These are phyloP conservation scores for Apostichopus leukothele DNA, from an alignment of 53 echinoderm and acorn worm species.

Conservation along the genomic window DNA sequence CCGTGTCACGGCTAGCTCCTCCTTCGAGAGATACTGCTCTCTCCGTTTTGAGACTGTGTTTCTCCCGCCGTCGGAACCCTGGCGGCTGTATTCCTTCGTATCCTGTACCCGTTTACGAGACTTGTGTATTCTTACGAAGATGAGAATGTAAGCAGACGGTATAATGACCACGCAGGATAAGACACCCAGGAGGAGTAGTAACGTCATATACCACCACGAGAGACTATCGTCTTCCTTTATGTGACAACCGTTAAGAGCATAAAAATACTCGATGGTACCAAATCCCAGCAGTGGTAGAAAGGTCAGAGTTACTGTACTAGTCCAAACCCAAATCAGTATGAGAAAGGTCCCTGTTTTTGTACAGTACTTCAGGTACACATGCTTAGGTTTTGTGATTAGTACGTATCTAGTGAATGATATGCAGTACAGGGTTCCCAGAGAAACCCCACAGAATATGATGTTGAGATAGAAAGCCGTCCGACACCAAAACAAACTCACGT, in stretches of 20 bases:
- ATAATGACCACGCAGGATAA: slow-evolving; percentile 37
- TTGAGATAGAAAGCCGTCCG: slow-evolving; percentile 51
- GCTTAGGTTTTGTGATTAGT: slow-evolving; percentile 40
- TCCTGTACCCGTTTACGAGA: slow-evolving; percentile 40
- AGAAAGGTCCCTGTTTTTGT: neutral
- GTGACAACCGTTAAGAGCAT: slow-evolving; percentile 11
- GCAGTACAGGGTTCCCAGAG: slow-evolving; percentile 56
- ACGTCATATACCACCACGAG: slow-evolving; percentile 47
- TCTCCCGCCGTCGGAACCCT: slow-evolving; percentile 10
- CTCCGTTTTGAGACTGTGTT: neutral
- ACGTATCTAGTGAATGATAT: slow-evolving; percentile 38
- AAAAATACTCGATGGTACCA: slow-evolving; percentile 34
- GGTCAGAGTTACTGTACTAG: slow-evolving; percentile 6
- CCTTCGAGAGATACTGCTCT: slow-evolving; percentile 28
- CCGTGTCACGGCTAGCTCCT: slow-evolving; percentile 36
- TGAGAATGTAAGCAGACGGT: slow-evolving; percentile 25
- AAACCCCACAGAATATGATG: slow-evolving; percentile 52
- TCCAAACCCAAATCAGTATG: slow-evolving; percentile 14
- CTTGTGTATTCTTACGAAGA: slow-evolving; percentile 23
- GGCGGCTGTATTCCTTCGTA: slow-evolving; percentile 36
- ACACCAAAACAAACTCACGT: slow-evolving; percentile 48
- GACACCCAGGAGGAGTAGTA: slow-evolving; percentile 22
- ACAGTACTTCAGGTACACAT: slow-evolving; percentile 44
- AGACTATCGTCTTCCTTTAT: slow-evolving; percentile 32
- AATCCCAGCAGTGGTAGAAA: slow-evolving; percentile 33